Base-by-base conservation (phyloP, 2,113 vertebrate species). In the Athene noctua region DNA sequence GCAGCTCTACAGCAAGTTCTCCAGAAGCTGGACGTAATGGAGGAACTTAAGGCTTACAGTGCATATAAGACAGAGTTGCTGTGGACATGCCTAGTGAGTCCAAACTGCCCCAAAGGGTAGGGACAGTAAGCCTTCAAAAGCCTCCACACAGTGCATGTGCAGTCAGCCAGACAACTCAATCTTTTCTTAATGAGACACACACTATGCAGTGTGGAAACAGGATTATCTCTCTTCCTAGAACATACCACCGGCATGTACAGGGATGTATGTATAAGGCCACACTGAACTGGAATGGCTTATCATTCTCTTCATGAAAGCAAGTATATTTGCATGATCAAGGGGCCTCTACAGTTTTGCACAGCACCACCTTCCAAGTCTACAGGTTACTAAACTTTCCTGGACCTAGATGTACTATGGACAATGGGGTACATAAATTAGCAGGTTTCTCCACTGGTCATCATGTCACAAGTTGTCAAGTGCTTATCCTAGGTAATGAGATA, bases 391-490 rank as follows among this genome's bases (percentile, higher is more conserved):
- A 32, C 26, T 8, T 54, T 44, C 30, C 29, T 32, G 11, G 17
- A 32, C 6, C 12, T n/a, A 16, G 16, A 74, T 4, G 7, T 30
- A 71, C 5, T 42, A 57, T 1, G 3, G 51, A 51, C 5, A 0
- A 17, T 36, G 27, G 11, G 36, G 9, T 29, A 70, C 7, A 16
- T 6, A 42, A 91, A 74, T 36, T 5, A 57, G 16, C 9, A 42
- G 22, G 9, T 86, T 88, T 79, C 29, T 81, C 22, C 23, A 11
- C 5, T 27, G 7, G 26, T 21, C 10, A 52, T 71, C 32, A 51
- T 0, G 4, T 12, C 18, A 34, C 19, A 34, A 29, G 13, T 17
- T 65, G 19, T 29, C 15, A 25, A 0, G 2, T 27, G 9, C 26
- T 30, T 71, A 27, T n/a, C 34, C 67, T 29, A 51, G 22, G 46